Conservation (phyloP, 2,888 invertebrate species). For the Endotricha flammealis region DNA sequence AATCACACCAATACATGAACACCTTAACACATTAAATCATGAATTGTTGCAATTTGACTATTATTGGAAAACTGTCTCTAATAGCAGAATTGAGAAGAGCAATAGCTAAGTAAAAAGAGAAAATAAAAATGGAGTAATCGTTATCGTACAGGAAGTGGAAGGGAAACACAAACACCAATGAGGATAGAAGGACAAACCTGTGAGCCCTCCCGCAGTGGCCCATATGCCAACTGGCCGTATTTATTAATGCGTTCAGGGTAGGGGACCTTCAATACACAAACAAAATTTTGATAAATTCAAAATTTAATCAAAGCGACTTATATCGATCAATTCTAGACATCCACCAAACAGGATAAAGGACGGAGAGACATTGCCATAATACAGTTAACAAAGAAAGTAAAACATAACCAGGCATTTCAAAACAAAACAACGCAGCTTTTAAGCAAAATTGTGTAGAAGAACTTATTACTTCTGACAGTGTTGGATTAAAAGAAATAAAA, state of each 20-base stretch:
- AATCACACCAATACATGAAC: conserved; percentile 49
- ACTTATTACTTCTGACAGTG: conserved; percentile 30
- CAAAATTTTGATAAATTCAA: conserved; percentile 64
- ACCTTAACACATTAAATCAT: conserved; percentile 19
- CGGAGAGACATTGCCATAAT: conserved; percentile 40
- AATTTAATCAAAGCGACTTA: conserved; percentile 41
- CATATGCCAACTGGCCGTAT: conserved; percentile 82
- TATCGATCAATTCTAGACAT: conserved; percentile 49
- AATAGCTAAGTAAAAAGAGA: conserved; percentile 33
- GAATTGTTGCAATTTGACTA: conserved; percentile 52
- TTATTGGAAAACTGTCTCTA: conserved; percentile 29
- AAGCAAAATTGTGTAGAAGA: conserved; percentile 46
- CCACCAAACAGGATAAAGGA: conserved; percentile 54
- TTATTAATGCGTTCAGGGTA: conserved; percentile 80
- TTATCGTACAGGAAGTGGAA: conserved; percentile 56
- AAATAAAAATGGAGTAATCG: conserved; percentile 38
- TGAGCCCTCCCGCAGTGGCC: conserved; percentile 82
- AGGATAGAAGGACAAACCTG: conserved; percentile 79
- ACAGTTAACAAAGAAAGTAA: conserved; percentile 35
- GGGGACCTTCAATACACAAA: conserved; percentile 82
- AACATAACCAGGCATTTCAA: conserved; percentile 33
- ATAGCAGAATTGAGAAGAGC: conserved; percentile 37
- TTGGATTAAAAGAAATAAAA: conserved; percentile 19
- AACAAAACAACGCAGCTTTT: conserved; percentile 37
- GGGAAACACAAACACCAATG: conserved; percentile 74